Conservation (phyloP, 1,140 invertebrate genomes). For the Drosophila tani region DNA sequence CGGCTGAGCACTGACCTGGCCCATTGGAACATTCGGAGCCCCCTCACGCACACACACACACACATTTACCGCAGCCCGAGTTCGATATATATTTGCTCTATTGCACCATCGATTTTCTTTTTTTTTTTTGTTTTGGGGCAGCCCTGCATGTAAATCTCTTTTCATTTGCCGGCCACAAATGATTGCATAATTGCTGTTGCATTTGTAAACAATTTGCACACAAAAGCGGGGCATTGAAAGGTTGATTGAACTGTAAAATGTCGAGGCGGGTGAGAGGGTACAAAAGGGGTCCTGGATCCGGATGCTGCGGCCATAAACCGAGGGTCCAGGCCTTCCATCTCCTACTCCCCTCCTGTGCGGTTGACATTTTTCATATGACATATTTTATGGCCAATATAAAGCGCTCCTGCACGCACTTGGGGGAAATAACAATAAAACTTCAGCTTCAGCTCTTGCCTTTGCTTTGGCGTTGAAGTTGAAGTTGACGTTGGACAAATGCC, state of each 20-base stretch:
- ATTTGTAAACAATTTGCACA: conserved; percentile 80
- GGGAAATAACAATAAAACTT: conserved; percentile 58
- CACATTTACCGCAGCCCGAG: conserved; percentile 5
- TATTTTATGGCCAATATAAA: conserved; percentile 83
- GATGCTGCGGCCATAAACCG: conserved; percentile 16
- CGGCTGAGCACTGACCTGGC: conserved; percentile 63
- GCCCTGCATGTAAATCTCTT: conserved; percentile 67
- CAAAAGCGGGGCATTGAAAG: conserved; percentile 66
- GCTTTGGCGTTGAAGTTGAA: conserved; percentile 57
- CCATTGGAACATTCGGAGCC: conserved; percentile 30
- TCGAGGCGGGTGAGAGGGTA: background rate
- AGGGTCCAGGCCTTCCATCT: background rate
- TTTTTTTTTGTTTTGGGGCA: conserved; percentile 1
- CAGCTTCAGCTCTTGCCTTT: conserved; percentile 19
- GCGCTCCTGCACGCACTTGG: conserved; percentile 71
- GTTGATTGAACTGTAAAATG: conserved; percentile 73
- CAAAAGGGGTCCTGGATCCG: conserved; percentile 5
- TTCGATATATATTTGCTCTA: conserved; percentile 71
- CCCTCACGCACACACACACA: conserved; percentile 9
- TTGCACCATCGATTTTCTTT: conserved; percentile 67
- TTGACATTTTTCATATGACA: conserved; percentile 67
- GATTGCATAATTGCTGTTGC: conserved; percentile 80
- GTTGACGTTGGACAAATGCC: conserved; percentile 75
- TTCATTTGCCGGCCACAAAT: conserved; percentile 77
- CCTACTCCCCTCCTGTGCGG: background rate